Conservation (phyloP, 2,113 vertebrate genomes). For the Gadus chalcogrammus region DNA sequence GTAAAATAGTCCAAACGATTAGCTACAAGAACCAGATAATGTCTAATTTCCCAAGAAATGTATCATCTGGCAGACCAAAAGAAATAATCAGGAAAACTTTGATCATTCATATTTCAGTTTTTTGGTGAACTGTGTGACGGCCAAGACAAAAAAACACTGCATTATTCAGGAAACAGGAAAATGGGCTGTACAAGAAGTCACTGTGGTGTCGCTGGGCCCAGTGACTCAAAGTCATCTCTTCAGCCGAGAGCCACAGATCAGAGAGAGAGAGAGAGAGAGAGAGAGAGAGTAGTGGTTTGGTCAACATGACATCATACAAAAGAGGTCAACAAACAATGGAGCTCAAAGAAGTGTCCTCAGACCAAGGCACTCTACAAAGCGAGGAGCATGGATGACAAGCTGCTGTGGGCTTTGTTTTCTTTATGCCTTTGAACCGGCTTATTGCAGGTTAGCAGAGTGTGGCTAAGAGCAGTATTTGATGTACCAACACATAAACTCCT, state of each 20-base stretch:
- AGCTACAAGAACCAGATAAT: not conserved
- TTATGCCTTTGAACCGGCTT: conserved; percentile 12
- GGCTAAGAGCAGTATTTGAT: conserved; percentile 2
- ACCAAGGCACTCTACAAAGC: conserved; percentile 14
- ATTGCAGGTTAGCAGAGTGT: conserved; percentile 2
- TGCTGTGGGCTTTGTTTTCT: conserved; percentile 6
- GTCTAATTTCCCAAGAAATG: not conserved
- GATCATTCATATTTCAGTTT: no score
- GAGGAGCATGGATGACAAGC: conserved; percentile 9
- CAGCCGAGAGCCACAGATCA: conserved; percentile 7
- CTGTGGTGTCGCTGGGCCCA: conserved; percentile 2
- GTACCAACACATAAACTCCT: conserved; percentile 19
- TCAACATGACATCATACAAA: conserved; percentile 27
- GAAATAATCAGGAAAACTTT: not conserved
- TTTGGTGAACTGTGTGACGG: not conserved
- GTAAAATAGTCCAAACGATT: not conserved
- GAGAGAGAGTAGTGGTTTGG: conserved; percentile 7
- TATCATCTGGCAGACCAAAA: not conserved
- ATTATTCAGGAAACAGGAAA: not conserved
- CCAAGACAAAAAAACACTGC: not conserved
- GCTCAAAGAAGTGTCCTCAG: conserved; percentile 5
- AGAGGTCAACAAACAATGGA: conserved; percentile 38
- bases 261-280: conserved; percentile 1
- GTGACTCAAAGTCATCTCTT: conserved; percentile 4
- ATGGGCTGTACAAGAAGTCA: not conserved